Conservation (phyloP, 2,113 vertebrate species). For the Cyanoderma ruficeps region DNA sequence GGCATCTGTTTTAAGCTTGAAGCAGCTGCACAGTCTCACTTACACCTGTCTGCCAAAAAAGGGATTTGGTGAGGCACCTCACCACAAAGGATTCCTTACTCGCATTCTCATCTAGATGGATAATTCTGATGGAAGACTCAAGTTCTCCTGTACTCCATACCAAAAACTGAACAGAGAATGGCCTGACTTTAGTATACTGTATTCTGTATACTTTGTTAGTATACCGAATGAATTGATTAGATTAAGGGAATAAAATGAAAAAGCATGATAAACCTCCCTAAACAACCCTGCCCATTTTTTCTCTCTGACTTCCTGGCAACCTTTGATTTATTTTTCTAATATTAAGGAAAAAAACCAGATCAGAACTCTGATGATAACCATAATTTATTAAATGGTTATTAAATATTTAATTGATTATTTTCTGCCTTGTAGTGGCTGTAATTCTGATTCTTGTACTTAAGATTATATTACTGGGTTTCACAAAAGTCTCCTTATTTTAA, state of each 20-base stretch:
- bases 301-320: background rate
- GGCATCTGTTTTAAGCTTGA: background rate
- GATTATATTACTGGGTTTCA: background rate
- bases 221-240: background rate
- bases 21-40: conserved; percentile 8
- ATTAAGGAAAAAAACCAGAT: background rate
- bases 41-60: background rate
- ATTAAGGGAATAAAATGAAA: background rate
- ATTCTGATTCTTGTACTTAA: background rate
- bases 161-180: background rate
- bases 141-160: background rate
- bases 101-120: background rate
- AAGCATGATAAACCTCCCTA: accelerated
- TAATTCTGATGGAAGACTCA: background rate
- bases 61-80: background rate
- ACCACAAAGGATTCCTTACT: background rate
- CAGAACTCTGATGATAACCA: background rate
- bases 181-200: background rate
- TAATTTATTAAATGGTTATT: background rate
- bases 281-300: background rate
- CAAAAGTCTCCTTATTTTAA: background rate
- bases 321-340: background rate
- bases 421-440: background rate
- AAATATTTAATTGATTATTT: background rate
- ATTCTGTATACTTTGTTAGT: background rate